Evolutionary conservation across 2,888 invertebrate genomes (phyloP).

Genomic region (Patella pellucida): DNA sequence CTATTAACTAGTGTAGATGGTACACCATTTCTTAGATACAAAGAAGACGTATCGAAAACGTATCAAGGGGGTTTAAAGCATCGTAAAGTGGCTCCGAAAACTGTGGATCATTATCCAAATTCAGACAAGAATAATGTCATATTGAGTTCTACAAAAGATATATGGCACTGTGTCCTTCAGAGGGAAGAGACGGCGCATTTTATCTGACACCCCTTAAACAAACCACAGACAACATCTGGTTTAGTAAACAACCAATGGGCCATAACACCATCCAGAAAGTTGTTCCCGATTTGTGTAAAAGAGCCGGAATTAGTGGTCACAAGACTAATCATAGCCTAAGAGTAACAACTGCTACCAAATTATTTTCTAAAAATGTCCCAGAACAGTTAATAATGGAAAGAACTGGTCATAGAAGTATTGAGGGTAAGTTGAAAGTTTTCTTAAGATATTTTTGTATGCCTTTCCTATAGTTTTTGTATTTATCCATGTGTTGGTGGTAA

Average conservation of each 20-base stretch:
- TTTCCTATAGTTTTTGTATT: neutral
- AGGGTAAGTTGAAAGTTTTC: neutral
- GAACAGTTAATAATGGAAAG: conserved; percentile 18
- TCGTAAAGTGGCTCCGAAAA: neutral
- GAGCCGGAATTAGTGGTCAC: neutral
- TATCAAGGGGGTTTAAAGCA: neutral
- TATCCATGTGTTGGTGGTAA: no score
- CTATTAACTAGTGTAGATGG: neutral
- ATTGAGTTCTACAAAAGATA: no score
- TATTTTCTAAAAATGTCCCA: neutral
- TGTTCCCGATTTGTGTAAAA: neutral
- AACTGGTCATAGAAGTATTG: neutral
- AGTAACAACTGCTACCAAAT: conserved; percentile 1
- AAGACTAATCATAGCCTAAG: conserved; percentile 3
- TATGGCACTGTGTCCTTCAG: no score
- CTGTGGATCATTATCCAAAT: neutral
- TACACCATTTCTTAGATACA: neutral
- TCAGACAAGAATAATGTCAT: no score
- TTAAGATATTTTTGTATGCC: neutral
- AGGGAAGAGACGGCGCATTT: no score
- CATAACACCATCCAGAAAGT: conserved; percentile 5
- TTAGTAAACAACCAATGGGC: neutral
- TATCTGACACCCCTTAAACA: neutral
- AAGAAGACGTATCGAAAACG: neutral
- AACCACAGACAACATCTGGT: neutral